Evolutionary conservation across 2,797 vertebrate species (phyloP).

Genomic region (Glyptemys insculpta): DNA sequence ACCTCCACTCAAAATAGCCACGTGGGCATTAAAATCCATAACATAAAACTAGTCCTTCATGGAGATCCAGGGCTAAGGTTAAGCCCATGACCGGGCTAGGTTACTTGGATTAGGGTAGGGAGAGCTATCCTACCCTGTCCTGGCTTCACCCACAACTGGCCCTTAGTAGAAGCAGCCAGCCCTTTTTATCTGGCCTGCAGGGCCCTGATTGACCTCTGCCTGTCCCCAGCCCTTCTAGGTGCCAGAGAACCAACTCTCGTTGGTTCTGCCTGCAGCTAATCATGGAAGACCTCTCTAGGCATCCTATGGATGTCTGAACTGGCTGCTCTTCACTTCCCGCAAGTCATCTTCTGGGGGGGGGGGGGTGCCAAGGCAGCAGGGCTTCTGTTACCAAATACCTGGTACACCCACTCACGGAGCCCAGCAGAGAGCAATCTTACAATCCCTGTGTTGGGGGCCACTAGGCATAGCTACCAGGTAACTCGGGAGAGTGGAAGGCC

Average conservation of each 20-base stretch:
- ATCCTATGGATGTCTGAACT: too few relatives aligned
- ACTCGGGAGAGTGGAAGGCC: too few relatives aligned
- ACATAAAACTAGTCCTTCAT: background rate
- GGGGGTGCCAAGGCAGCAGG: too few relatives aligned
- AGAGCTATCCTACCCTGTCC: background rate
- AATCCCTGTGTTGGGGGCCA: too few relatives aligned
- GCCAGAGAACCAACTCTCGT: background rate
- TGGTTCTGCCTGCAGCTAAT: background rate
- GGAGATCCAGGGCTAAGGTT: background rate
- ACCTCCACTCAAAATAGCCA: background rate
- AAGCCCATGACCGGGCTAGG: background rate
- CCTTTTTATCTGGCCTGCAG: background rate
- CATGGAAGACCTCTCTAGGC: too few relatives aligned
- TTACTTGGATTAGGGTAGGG: background rate
- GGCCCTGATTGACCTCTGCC: background rate
- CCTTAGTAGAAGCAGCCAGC: background rate
- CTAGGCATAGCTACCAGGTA: too few relatives aligned
- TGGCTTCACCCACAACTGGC: background rate
- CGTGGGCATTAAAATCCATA: background rate
- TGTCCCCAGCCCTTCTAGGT: background rate
- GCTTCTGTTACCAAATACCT: too few relatives aligned
- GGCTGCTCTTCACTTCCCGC: too few relatives aligned
- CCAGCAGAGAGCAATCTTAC: too few relatives aligned
- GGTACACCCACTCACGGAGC: too few relatives aligned
- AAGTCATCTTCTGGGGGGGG: too few relatives aligned